Evolutionary conservation across 2,113 vertebrate genomes (phyloP).

Genomic region (Uropsilus gracilis): DNA sequence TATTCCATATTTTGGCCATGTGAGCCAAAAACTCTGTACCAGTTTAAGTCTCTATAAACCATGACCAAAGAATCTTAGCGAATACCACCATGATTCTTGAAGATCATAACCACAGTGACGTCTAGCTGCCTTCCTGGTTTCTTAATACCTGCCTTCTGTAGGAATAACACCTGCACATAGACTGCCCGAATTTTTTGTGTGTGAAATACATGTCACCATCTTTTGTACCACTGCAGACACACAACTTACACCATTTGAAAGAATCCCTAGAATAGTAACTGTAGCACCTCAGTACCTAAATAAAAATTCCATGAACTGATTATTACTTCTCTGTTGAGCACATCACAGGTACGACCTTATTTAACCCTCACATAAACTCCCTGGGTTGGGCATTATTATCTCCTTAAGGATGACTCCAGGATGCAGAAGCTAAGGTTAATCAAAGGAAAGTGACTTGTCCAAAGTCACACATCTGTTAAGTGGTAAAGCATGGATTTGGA

Average conservation of each 20-base stretch:
- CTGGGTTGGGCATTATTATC: background rate
- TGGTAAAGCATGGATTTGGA: background rate
- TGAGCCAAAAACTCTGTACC: background rate
- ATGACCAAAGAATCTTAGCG: background rate
- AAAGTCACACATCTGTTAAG: background rate
- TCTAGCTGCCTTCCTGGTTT: background rate
- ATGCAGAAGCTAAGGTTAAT: background rate
- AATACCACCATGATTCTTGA: background rate
- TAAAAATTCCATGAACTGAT: background rate
- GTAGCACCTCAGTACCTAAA: background rate
- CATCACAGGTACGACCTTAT: background rate
- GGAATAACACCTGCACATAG: background rate
- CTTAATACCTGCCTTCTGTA: background rate
- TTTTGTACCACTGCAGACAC: background rate
- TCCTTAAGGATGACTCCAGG: background rate
- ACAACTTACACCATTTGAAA: background rate
- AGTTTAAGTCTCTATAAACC: background rate
- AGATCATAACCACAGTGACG: background rate
- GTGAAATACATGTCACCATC: background rate
- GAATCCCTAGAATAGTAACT: background rate
- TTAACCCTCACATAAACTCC: background rate
- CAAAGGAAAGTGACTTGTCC: slow-evolving; percentile 27
- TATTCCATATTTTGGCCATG: background rate
- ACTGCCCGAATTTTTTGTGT: background rate
- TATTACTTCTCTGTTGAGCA: background rate